Evolutionary conservation across 2,888 invertebrate species (phyloP).

Genomic region (Harpalus rubripes): DNA sequence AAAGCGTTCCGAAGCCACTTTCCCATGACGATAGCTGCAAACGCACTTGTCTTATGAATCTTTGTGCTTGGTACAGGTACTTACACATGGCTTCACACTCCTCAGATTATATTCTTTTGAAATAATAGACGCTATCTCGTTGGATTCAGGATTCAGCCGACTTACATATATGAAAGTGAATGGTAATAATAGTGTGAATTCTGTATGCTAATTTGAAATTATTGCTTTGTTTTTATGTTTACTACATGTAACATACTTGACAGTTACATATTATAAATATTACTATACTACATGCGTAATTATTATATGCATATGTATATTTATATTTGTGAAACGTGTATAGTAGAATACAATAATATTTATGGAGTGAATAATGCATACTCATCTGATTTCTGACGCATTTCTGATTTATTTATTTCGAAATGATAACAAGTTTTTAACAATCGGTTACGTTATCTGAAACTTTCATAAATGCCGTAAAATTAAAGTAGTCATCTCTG

Average conservation of each 20-base stretch:
- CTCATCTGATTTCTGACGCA: no score
- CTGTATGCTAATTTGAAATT: constrained; percentile 24
- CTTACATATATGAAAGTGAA: constrained; percentile 10
- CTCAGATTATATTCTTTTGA: constrained; percentile 38
- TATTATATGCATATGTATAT: constrained; percentile 1
- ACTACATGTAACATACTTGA: constrained; percentile 10
- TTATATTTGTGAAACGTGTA: neutral
- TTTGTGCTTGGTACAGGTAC: neutral
- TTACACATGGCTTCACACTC: constrained; percentile 22
- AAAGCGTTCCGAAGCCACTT: constrained; percentile 31
- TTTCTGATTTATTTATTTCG: no score
- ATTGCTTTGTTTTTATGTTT: constrained; percentile 23
- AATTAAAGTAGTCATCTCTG: no score
- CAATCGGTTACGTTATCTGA: no score
- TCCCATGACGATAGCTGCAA: constrained; percentile 39
- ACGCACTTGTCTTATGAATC: constrained; percentile 25
- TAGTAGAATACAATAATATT: no score
- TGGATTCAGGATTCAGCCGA: neutral
- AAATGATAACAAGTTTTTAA: no score
- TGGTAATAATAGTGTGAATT: constrained; percentile 29
- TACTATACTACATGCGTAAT: neutral
- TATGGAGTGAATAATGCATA: no score
- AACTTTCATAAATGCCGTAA: no score
- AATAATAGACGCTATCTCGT: constrained; percentile 5
- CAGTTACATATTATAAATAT: constrained; percentile 12